Percentiles rank a stretch among this genome's conserved stretches.
Conservation (phyloP, 2,888 invertebrate genomes). For the Embidobia sp. region DNA sequence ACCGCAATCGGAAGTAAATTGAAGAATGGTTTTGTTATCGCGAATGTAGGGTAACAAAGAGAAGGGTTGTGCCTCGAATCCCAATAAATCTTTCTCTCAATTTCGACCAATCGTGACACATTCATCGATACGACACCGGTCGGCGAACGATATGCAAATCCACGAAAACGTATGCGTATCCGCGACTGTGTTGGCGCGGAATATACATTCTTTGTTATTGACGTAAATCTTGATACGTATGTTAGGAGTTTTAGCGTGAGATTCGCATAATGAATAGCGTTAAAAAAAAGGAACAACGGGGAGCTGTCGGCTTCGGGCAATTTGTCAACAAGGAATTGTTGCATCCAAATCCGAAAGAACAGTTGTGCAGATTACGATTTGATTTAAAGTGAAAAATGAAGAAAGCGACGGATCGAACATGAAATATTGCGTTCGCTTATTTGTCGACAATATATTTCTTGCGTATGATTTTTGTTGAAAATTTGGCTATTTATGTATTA, state of each 20-base stretch:
- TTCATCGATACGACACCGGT: conserved; percentile 52
- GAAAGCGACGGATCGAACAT: conserved; percentile 31
- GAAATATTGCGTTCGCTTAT: conserved; percentile 32
- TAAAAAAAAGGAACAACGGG: conserved; percentile 8
- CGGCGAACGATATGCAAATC: conserved; percentile 64
- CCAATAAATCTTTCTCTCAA: conserved; percentile 75
- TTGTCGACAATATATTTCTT: conserved; percentile 9
- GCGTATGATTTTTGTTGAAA: no score
- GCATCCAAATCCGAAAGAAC: conserved; percentile 44
- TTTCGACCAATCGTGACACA: conserved; percentile 66
- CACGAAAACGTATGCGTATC: conserved; percentile 55
- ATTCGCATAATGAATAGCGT: conserved; percentile 50
- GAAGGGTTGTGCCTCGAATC: conserved; percentile 58
- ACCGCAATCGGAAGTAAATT: conserved; percentile 62
- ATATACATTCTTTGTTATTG: conserved; percentile 59
- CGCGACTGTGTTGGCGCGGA: conserved; percentile 26
- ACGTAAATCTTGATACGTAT: conserved; percentile 60
- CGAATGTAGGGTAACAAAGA: conserved; percentile 53
- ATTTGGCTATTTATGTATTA: no score
- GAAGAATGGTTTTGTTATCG: conserved; percentile 64
- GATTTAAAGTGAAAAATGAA: conserved; percentile 53
- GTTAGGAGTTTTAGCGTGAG: conserved; percentile 48
- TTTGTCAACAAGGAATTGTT: conserved; percentile 59
- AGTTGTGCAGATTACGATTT: conserved; percentile 50
- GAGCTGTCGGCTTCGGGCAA: conserved; percentile 36